Percentiles rank a stretch among this genome's conserved stretches.
phyloP scores from a whole-genome alignment of 2,888 invertebrate species.

The Agrenia bidenticulata region DNA sequence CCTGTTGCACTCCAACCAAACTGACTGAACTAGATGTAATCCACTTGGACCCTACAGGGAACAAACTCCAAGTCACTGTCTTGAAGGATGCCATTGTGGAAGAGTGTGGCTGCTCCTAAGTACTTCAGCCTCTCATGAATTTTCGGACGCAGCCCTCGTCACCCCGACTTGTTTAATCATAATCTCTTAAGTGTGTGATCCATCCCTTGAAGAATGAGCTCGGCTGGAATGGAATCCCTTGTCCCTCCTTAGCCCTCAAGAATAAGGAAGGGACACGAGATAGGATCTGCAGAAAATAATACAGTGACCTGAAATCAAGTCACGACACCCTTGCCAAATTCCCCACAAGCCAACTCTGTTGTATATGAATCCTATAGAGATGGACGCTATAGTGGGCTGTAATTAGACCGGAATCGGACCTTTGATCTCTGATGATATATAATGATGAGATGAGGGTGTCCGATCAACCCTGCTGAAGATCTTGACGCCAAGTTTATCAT shows the following conservation, averaged over 20 bases:
- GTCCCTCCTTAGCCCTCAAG: not conserved
- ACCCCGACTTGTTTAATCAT: too few species aligned
- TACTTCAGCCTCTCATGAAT: not conserved
- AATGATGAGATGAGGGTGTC: conserved; percentile 1
- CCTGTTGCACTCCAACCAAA: conserved; percentile 52
- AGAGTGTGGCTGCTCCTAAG: conserved; percentile 52
- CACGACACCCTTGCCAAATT: not conserved
- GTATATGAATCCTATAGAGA: too few species aligned
- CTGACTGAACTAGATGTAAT: conserved; percentile 51
- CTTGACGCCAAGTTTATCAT: conserved; percentile 8
- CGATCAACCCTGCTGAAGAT: not conserved
- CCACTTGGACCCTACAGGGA: conserved; percentile 43
- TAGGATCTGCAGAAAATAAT: too few species aligned
- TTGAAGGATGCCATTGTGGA: conserved; percentile 51
- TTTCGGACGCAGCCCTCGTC: too few species aligned
- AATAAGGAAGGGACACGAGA: not conserved
- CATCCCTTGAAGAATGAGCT: too few species aligned
- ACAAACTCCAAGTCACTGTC: conserved; percentile 48
- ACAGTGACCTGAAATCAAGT: not conserved
- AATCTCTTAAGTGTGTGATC: too few species aligned
- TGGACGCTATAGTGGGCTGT: not conserved
- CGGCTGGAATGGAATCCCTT: too few species aligned
- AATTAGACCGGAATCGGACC: conserved; percentile 10
- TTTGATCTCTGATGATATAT: conserved; percentile 3
- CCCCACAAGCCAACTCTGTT: too few species aligned